Percentiles rank a stretch among this genome's conserved stretches.
These are phyloP conservation scores for Heliopora coerulea DNA, from an alignment of 92 coral and sea anemone species.

Conservation along the genomic window DNA sequence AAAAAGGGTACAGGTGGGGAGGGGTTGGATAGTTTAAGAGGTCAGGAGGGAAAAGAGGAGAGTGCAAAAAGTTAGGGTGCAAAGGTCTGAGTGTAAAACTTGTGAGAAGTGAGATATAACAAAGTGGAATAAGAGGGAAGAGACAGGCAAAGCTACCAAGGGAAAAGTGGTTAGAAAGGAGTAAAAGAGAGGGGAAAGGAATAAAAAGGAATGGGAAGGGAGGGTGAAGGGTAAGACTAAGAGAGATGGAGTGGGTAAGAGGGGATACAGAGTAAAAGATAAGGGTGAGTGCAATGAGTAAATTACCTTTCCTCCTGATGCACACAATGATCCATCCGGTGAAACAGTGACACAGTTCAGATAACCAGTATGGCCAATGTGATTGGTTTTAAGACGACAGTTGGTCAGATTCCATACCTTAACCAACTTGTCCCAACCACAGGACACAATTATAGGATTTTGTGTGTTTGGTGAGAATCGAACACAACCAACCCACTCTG, in stretches of 20 bases:
- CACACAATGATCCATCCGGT: conserved; percentile 99
- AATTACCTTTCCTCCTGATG: conserved; percentile 90
- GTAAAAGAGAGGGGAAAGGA: too few species aligned
- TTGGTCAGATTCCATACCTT: conserved; percentile 99
- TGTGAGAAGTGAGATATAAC: too few species aligned
- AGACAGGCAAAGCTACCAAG: too few species aligned
- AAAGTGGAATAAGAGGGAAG: too few species aligned
- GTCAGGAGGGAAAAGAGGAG: too few species aligned
- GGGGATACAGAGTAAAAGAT: background rate
- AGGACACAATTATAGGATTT: conserved; percentile 95
- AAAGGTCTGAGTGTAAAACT: too few species aligned
- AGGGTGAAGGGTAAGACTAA: background rate
- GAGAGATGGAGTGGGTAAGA: background rate
- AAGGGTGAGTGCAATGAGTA: background rate
- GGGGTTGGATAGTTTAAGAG: too few species aligned
- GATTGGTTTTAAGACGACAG: conserved; percentile 99
- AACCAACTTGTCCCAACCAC: conserved; percentile 92
- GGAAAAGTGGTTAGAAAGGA: too few species aligned
- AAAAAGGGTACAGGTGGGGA: too few species aligned
- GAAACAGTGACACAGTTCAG: conserved; percentile 98
- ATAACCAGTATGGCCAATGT: conserved; percentile 92
- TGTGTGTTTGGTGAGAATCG: conserved; percentile 97
- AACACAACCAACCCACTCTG: conserved; percentile 97
- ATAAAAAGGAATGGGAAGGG: too few species aligned
- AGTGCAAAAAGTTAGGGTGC: too few species aligned